Percentiles rank a stretch among this genome's conserved stretches.
These are phyloP conservation scores for Chelonia mydas DNA, from an alignment of 2,797 vertebrate species.

Conservation along the genomic window DNA sequence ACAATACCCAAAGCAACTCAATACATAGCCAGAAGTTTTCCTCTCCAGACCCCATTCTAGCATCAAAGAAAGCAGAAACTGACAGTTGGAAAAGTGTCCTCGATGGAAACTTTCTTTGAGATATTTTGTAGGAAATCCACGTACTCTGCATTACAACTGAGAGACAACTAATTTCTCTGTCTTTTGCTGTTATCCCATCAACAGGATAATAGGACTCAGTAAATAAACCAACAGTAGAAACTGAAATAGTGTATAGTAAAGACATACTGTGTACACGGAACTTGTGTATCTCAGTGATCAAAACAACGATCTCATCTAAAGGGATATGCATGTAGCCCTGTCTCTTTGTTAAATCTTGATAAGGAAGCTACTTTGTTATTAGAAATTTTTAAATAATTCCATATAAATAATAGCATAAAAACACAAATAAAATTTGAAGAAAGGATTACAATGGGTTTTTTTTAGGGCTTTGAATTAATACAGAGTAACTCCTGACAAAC, in stretches of 20 bases:
- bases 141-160: not conserved
- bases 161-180: not conserved
- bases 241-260: not conserved
- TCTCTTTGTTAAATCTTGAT: not conserved
- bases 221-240: slow-evolving; percentile 10
- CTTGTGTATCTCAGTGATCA: not conserved
- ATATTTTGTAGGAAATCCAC: not conserved
- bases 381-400: not conserved
- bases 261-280: not conserved
- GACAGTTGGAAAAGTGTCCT: not conserved
- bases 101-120: not conserved
- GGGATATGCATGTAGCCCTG: not conserved
- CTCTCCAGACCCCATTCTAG: not conserved
- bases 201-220: not conserved
- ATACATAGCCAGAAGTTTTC: not conserved
- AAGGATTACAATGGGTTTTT: not conserved
- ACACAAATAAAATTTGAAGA: not conserved
- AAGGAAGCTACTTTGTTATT: not conserved
- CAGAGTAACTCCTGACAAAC: not conserved
- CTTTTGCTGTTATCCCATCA: not conserved
- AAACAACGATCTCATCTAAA: not conserved
- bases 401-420: not conserved
- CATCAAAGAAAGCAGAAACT: not conserved
- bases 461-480: not conserved
- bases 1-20: not conserved